Percentiles rank a stretch among this genome's conserved stretches.
These are phyloP conservation scores for Eupithecia insigniata DNA, from an alignment of 2,888 invertebrate species.

Conservation along the genomic window DNA sequence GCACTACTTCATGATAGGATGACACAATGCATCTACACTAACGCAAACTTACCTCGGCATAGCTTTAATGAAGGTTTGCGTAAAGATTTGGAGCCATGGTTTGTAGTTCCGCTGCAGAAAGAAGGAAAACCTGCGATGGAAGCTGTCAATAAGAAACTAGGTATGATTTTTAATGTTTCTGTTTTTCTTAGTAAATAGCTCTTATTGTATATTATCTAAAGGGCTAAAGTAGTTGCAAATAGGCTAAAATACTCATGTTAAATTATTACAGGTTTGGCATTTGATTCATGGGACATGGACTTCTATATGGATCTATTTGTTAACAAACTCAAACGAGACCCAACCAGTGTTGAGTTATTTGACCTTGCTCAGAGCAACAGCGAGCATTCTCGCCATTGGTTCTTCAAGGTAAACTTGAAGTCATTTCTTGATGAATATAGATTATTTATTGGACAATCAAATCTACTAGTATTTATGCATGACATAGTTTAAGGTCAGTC, in stretches of 20 bases:
- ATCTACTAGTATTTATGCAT: slow-evolving; percentile 1
- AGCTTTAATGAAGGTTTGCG: slow-evolving; percentile 88
- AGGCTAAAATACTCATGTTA: neutral
- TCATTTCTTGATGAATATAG: neutral
- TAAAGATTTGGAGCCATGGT: slow-evolving; percentile 88
- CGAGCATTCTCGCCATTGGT: slow-evolving; percentile 99
- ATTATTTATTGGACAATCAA: slow-evolving; percentile 3
- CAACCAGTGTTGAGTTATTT: slow-evolving; percentile 98
- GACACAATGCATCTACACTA: slow-evolving; percentile 94
- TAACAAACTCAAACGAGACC: slow-evolving; percentile 93
- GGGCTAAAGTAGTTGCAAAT: neutral
- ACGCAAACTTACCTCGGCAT: slow-evolving; percentile 85
- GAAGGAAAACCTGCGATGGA: slow-evolving; percentile 91
- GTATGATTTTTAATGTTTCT: slow-evolving; percentile 64
- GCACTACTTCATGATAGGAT: slow-evolving; percentile 93
- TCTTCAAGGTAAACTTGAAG: slow-evolving; percentile 88
- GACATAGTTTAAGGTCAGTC: neutral
- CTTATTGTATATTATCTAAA: neutral
- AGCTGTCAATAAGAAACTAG: slow-evolving; percentile 90
- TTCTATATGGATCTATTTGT: slow-evolving; percentile 95
- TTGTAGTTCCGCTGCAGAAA: slow-evolving; percentile 91
- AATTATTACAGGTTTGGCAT: slow-evolving; percentile 89
- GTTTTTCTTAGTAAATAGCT: neutral
- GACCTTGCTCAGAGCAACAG: slow-evolving; percentile 99
- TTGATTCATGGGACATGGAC: slow-evolving; percentile 96